phyloP scores from a whole-genome alignment of 2,888 invertebrate genomes.

The Cheilosia scutellata region DNA sequence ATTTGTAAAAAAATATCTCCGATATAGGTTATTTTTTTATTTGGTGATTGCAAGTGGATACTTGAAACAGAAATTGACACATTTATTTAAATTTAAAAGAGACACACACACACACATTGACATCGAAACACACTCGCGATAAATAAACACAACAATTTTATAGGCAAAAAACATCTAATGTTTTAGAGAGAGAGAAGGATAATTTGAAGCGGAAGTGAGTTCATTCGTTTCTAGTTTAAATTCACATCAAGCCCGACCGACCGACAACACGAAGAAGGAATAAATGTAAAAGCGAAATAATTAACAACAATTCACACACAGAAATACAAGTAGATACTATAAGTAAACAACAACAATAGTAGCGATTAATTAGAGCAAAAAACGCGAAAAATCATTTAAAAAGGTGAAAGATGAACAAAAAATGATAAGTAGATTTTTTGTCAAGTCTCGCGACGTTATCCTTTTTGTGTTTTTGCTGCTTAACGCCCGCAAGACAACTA shows the following conservation, averaged over 20 bases:
- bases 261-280: not conserved
- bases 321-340: not conserved
- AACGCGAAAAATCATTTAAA: conserved; percentile 40
- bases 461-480: conserved; percentile 66
- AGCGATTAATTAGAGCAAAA: conserved; percentile 30
- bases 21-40: conserved; percentile 3
- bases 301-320: not conserved
- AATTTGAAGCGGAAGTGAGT: conserved; percentile 11
- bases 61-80: conserved; percentile 50
- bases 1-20: conserved; percentile 12
- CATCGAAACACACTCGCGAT: conserved; percentile 38
- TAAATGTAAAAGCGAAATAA: not conserved
- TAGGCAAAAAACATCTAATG: conserved; percentile 1
- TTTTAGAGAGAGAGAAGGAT: conserved; percentile 1
- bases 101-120: conserved; percentile 32
- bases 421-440: conserved; percentile 64
- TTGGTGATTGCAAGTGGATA: conserved; percentile 40
- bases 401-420: conserved; percentile 70
- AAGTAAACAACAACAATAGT: conserved; percentile 21
- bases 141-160: conserved; percentile 42
- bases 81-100: conserved; percentile 11
- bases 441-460: conserved; percentile 69
- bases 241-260: not conserved
- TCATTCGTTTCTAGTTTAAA: not conserved
- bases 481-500: conserved; percentile 73